These are phyloP conservation scores for Gallinago solitaria DNA, from an alignment of 2,797 vertebrate species.

Conservation along the genomic window DNA sequence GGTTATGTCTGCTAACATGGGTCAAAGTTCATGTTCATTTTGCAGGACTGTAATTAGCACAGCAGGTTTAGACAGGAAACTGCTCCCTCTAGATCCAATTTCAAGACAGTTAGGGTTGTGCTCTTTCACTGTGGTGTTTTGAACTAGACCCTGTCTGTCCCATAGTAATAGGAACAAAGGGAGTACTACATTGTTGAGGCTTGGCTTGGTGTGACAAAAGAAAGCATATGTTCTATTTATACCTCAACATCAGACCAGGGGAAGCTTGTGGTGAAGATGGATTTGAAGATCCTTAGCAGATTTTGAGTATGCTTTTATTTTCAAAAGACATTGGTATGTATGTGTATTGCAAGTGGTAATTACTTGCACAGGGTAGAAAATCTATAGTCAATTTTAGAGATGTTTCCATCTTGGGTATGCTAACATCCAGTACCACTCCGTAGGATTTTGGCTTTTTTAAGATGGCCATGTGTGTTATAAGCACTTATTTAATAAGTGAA, in stretches of 20 bases:
- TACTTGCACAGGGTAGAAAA: not conserved
- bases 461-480: not conserved
- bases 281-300: not conserved
- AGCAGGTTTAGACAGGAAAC: conserved; percentile 5
- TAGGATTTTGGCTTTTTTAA: not conserved
- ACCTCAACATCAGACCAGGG: not conserved
- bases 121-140: not conserved
- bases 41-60: conserved; percentile 19
- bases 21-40: not conserved
- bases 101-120: not conserved
- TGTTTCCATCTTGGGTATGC: not conserved
- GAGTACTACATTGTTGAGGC: not conserved
- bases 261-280: not conserved
- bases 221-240: not conserved
- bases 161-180: not conserved
- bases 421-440: not conserved
- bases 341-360: not conserved
- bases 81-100: not conserved
- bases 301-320: not conserved
- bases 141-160: not conserved
- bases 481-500: not conserved
- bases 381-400: not conserved
- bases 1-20: not conserved
- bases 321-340: not conserved
- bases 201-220: not conserved